Evolutionary conservation across 2,888 invertebrate species (phyloP).

Genomic region (Palloptera scutellata): DNA sequence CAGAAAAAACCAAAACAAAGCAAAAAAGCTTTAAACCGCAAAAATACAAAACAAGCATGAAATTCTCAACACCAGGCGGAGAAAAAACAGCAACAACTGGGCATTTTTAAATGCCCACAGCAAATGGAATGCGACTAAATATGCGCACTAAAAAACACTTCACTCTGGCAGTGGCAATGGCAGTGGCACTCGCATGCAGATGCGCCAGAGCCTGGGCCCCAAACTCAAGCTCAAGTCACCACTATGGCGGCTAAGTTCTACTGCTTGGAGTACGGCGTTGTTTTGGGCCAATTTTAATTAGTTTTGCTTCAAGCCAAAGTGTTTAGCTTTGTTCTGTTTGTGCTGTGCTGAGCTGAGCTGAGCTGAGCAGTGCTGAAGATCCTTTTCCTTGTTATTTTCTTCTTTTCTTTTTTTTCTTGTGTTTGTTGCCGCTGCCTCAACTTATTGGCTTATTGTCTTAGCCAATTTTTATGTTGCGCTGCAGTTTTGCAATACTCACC

Average conservation of each 20-base stretch:
- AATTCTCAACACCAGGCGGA: slow-evolving; percentile 21
- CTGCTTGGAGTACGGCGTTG: slow-evolving; percentile 39
- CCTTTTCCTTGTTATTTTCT: background rate
- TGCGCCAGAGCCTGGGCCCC: slow-evolving; percentile 20
- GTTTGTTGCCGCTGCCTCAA: slow-evolving; percentile 1
- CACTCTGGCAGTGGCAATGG: slow-evolving; percentile 7
- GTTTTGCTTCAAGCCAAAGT: slow-evolving; percentile 57
- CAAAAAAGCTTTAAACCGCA: slow-evolving; percentile 21
- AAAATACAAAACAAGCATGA: slow-evolving; percentile 17
- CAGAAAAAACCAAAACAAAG: slow-evolving; percentile 43
- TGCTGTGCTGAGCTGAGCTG: slow-evolving; percentile 3
- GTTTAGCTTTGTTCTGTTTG: slow-evolving; percentile 15
- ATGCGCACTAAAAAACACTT: background rate
- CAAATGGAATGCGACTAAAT: background rate
- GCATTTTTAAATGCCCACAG: slow-evolving; percentile 18
- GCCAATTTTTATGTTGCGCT: slow-evolving; percentile 35
- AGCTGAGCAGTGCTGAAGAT: background rate
- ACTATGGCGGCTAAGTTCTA: slow-evolving; percentile 20
- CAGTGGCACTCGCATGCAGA: slow-evolving; percentile 22
- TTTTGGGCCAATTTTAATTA: slow-evolving; percentile 62
- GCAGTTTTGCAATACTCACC: slow-evolving; percentile 24
- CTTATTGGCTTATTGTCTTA: slow-evolving; percentile 36
- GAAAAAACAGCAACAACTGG: slow-evolving; percentile 30
- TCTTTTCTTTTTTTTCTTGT: slow-evolving; percentile 13
- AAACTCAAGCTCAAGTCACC: slow-evolving; percentile 11